Evolutionary conservation across 53 echinoderm and acorn worm genomes (phyloP).

Genomic region (Mesocentrotus franciscanus): DNA sequence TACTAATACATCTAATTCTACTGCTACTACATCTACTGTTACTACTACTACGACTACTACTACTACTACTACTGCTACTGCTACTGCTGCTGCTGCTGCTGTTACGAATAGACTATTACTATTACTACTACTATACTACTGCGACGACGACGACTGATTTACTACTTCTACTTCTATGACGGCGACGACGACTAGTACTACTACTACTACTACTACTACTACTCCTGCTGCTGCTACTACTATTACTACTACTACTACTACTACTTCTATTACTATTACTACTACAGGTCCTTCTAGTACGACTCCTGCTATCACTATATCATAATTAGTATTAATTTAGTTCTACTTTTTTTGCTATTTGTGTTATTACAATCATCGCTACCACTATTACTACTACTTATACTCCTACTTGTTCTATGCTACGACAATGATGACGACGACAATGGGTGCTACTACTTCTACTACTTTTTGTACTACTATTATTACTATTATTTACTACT

Average conservation of each 20-base stretch:
- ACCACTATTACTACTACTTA: not conserved
- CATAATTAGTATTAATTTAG: not conserved
- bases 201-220: slow-evolving; percentile 16
- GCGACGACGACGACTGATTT: too few relatives aligned
- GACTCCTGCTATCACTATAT: not conserved
- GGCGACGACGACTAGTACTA: not conserved
- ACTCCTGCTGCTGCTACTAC: not conserved
- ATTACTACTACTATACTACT: not conserved
- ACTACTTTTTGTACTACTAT: not conserved
- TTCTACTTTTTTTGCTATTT: not conserved
- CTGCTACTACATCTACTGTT: too few relatives aligned
- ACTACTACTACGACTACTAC: too few relatives aligned
- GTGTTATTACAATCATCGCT: not conserved
- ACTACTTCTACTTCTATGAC: not conserved
- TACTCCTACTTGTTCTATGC: not conserved
- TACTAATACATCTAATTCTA: too few relatives aligned
- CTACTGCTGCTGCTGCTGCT: not conserved
- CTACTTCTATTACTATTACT: not conserved
- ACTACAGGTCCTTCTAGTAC: not conserved
- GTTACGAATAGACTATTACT: not conserved
- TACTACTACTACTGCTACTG: not conserved
- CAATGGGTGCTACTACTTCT: slow-evolving; percentile 3
- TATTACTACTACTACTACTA: slow-evolving; percentile 8
- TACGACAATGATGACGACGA: not conserved
- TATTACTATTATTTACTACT: not conserved